Evolutionary conservation across 2,888 invertebrate species (phyloP), one percentile per base, ranked within the genome.

Genomic region (Polyommatus icarus): DNA sequence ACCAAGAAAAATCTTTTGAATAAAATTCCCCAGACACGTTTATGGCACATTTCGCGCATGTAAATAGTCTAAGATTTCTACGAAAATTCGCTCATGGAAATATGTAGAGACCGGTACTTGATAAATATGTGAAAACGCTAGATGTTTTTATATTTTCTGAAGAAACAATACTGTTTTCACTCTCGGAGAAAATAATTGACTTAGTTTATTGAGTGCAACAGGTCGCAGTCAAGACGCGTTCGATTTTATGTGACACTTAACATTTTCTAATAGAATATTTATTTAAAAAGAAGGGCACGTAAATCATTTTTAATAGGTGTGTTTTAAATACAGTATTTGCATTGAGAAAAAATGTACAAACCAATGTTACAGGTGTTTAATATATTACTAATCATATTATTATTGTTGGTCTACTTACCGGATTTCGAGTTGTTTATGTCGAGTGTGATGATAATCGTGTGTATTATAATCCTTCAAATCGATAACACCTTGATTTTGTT

Each of bases 401-500:
- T 15, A 36, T 72, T 40, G 8, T 8, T 36, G 24, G 54, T 67
- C 5, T 29, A 54, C 75, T 75, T 3, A 75, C 75, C 75, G 24
- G 18, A 71, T 40, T 40, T 40, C 24, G 36, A 40, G 46, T 29
- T 32, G 12, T 10, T 73, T 75, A 12, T 50, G n/a, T n/a, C n/a
- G 24, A 75, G 29, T 75, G 7, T 7, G 75, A 24, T 1, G 54
- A 75, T 24, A 29, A 54, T 54, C 20, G 18, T 75, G 40, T 50
- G 7, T 3, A 15, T 73, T 40, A 73, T 75, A 54, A 75, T 50
- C 50, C 50, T 29, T 50, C 3, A 29, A 75, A 54, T 75, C 75
- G 46, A 75, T 75, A 29, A 50, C 75, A 75, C 75, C 29, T 24
- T 75, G 54, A 29, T 54, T 29, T 75, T 75, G 75, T 75, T 75